Conservation (phyloP, 2,797 vertebrate genomes). For the Girardinus metallicus region DNA sequence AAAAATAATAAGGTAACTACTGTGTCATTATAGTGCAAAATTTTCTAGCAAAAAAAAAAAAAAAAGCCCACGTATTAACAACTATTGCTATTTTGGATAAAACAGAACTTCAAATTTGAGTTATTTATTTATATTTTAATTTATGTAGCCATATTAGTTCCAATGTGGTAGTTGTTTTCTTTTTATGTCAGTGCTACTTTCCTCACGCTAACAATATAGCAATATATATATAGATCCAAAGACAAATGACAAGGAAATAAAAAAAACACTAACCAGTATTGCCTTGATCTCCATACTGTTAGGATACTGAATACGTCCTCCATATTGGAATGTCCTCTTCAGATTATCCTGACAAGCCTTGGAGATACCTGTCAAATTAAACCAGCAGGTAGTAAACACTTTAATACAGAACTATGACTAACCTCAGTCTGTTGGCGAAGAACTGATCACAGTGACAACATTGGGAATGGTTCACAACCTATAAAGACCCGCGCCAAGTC, state of each 20-base stretch:
- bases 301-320: slow-evolving; percentile 88
- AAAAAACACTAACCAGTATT: slow-evolving; percentile 87
- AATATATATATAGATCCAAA: not conserved
- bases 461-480: not conserved
- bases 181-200: not conserved
- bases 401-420: not conserved
- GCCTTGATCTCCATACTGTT: slow-evolving; percentile 93
- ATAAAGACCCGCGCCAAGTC: not conserved
- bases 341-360: slow-evolving; percentile 96
- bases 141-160: not conserved
- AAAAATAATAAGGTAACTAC: not conserved
- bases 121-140: not conserved
- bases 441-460: not conserved
- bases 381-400: slow-evolving; percentile 11
- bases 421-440: not conserved
- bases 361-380: slow-evolving; percentile 85
- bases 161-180: not conserved
- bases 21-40: not conserved
- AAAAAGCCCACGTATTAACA: no score
- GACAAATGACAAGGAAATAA: not conserved
- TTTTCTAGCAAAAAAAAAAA: not conserved
- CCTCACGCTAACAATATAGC: not conserved
- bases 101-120: not conserved
- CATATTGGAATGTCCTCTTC: slow-evolving; percentile 89
- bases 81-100: not conserved